Conservation (phyloP, 2,888 invertebrate species). For the Latrodectus elegans region DNA sequence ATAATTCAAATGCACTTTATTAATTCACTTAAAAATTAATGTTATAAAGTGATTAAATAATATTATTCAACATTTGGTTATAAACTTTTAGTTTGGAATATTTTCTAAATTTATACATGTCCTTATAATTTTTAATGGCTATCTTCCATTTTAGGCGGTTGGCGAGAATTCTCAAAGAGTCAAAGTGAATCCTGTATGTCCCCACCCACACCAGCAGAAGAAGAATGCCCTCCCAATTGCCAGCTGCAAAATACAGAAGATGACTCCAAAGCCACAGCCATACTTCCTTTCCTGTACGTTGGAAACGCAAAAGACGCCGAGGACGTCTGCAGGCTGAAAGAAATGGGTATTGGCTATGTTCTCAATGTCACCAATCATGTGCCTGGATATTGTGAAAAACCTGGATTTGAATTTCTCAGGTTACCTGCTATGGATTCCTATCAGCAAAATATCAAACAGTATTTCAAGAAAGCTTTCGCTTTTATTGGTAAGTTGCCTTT, state of each 20-base stretch:
- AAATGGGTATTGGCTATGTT: conserved; percentile 84
- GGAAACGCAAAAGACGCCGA: conserved; percentile 88
- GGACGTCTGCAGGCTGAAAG: conserved; percentile 81
- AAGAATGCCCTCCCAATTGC: background rate
- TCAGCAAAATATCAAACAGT: conserved; percentile 89
- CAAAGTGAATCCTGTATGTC: conserved; percentile 81
- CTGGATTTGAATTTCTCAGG: conserved; percentile 82
- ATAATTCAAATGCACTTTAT: too few relatives aligned
- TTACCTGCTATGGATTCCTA: conserved; percentile 88
- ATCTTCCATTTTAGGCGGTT: conserved; percentile 72
- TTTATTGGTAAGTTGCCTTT: conserved; percentile 83
- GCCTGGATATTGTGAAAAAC: conserved; percentile 82
- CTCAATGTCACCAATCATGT: conserved; percentile 87
- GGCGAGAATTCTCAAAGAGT: conserved; percentile 73
- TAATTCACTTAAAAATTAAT: too few relatives aligned
- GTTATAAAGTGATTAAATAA: too few relatives aligned
- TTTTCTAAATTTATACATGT: too few relatives aligned
- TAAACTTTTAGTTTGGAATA: too few relatives aligned
- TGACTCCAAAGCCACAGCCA: conserved; percentile 82
- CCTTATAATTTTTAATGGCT: too few relatives aligned
- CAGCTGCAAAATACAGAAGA: background rate
- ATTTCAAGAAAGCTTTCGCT: conserved; percentile 89
- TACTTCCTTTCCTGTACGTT: conserved; percentile 86
- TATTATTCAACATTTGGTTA: too few relatives aligned
- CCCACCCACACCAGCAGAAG: conserved; percentile 26